phyloP scores from a whole-genome alignment of 2,113 vertebrate species.

The Melospiza georgiana region DNA sequence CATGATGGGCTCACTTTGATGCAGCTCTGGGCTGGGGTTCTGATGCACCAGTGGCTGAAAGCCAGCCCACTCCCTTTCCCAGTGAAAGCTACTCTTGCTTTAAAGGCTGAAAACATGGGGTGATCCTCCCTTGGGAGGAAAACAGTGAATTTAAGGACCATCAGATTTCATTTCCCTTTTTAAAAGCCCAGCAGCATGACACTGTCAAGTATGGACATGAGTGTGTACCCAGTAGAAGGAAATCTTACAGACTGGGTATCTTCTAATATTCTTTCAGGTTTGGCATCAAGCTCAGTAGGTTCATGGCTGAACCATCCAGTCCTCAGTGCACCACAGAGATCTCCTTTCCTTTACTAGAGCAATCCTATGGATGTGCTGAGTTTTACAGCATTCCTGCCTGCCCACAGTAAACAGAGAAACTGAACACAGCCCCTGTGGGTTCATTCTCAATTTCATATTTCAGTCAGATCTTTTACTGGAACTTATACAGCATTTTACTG shows the following conservation, averaged over 20 bases:
- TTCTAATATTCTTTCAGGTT: not conserved
- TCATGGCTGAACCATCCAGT: not conserved
- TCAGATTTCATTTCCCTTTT: not conserved
- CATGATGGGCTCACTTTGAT: not conserved
- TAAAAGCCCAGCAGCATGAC: not conserved
- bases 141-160: not conserved
- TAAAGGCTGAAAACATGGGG: not conserved
- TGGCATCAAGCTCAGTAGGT: not conserved
- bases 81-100: not conserved
- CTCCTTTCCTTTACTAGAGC: not conserved
- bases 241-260: not conserved
- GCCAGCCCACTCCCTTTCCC: not conserved
- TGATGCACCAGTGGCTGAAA: not conserved
- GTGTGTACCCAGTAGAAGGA: not conserved
- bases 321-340: not conserved
- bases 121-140: not conserved
- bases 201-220: not conserved
- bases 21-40: not conserved
- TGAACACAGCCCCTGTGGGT: not conserved
- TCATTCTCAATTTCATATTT: not conserved
- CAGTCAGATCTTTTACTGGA: not conserved
- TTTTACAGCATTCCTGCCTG: not conserved
- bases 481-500: not conserved
- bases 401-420: not conserved
- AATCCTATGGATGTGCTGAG: not conserved